Percentiles rank a stretch among this genome's conserved stretches.
Evolutionary conservation across 2,113 vertebrate species (phyloP).

Genomic region (Xyrauchen texanus): DNA sequence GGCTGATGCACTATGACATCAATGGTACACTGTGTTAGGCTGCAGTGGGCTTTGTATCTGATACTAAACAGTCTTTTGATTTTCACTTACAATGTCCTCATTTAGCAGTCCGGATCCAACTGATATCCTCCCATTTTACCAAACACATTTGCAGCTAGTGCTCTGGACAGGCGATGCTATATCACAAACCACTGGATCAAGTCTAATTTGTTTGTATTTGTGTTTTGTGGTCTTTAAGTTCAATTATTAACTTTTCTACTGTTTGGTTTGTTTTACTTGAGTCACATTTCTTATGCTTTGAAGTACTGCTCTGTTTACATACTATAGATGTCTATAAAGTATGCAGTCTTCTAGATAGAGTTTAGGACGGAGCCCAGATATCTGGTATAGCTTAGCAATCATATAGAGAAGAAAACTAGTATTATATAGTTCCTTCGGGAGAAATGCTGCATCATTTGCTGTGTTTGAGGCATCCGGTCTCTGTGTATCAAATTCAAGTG

Average conservation of each 20-base stretch:
- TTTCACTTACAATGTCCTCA: slow-evolving; percentile 24
- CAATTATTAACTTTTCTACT: not conserved
- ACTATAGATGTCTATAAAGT: slow-evolving; percentile 36
- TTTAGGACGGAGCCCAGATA: slow-evolving; percentile 20
- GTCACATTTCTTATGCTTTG: slow-evolving; percentile 15
- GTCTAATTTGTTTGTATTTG: not conserved
- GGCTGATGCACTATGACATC: slow-evolving; percentile 18
- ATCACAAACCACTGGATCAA: slow-evolving; percentile 18
- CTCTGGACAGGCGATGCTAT: not conserved
- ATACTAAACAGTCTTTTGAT: slow-evolving; percentile 8
- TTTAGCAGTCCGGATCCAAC: slow-evolving; percentile 3
- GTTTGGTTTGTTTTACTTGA: slow-evolving; percentile 19
- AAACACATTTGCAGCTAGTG: not conserved
- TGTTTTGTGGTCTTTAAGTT: slow-evolving; percentile 5
- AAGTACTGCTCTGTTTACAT: not conserved
- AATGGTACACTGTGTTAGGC: slow-evolving; percentile 23
- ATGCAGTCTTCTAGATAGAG: slow-evolving; percentile 23
- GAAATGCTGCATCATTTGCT: slow-evolving; percentile 21
- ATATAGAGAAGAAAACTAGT: not conserved
- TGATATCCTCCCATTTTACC: slow-evolving; percentile 3
- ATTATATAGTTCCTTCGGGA: slow-evolving; percentile 8
- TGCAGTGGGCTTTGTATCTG: not conserved
- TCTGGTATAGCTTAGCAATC: slow-evolving; percentile 19
- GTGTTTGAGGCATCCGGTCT: not conserved
- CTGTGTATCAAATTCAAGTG: slow-evolving; percentile 13